A percentile compares a stretch with the other conserved stretches of the same genome.
Evolutionary conservation across 2,797 vertebrate species (phyloP).

Genomic region (Poeciliopsis turneri): DNA sequence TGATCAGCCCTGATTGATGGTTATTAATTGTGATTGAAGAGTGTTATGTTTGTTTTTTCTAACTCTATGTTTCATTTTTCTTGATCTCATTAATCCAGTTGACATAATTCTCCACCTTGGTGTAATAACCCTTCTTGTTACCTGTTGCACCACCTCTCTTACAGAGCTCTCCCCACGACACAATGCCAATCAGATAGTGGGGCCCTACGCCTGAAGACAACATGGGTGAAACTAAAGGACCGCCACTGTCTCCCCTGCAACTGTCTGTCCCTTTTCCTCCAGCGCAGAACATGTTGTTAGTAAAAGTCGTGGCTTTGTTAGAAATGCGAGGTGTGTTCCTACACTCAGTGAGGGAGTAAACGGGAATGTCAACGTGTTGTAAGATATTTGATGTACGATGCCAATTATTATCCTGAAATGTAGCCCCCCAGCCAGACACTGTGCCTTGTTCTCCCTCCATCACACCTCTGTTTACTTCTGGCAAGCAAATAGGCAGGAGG

Average conservation of each 20-base stretch:
- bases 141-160: accelerated
- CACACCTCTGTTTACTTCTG: constrained; percentile 58
- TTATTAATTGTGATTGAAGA: background rate
- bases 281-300: constrained; percentile 93
- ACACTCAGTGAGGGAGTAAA: constrained; percentile 33
- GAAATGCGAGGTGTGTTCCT: constrained; percentile 5
- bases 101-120: constrained; percentile 88
- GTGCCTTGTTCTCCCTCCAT: constrained; percentile 67
- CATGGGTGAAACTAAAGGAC: constrained; percentile 79
- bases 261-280: constrained; percentile 82
- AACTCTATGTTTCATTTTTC: constrained; percentile 25
- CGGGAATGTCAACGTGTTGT: constrained; percentile 67
- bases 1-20: constrained; percentile 17
- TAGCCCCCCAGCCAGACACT: constrained; percentile 84
- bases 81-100: constrained; percentile 87
- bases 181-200: constrained; percentile 82
- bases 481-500: constrained; percentile 87
- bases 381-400: constrained; percentile 9
- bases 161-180: constrained; percentile 90
- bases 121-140: constrained; percentile 86
- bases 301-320: constrained; percentile 54
- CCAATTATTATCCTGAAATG: accelerated
- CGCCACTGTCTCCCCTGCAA: constrained; percentile 88
- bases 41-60: background rate
- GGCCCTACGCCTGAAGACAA: constrained; percentile 45